Evolutionary conservation across 1,140 invertebrate species (phyloP), one percentile per base, ranked within the genome.

Genomic region (Agrypnia vestita): DNA sequence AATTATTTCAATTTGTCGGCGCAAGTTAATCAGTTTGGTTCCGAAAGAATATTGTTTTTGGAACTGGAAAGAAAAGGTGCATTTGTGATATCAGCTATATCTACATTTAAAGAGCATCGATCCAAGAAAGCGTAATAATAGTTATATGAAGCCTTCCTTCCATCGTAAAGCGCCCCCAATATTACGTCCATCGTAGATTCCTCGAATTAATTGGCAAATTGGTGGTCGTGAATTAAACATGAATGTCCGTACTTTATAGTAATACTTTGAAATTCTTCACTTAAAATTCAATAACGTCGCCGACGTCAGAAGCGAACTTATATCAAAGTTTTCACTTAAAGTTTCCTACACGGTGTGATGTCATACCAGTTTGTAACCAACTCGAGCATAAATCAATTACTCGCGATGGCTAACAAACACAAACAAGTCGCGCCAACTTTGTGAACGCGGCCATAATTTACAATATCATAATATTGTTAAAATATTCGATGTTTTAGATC

Each of bases 331-430:
- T 67, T 10, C 17, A 35, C 35, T 43, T 12, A 12, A 78, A 81
- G 72, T 67, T 67, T 8, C 59, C 67, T 13, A 67, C 61, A 19
- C 19, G 62, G 35, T 67, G 62, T 47, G 12, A 67, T 67, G 76
- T 15, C 46, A 56, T 59, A 17, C 64, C 47, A 80, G 67, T 72
- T 69, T 64, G 53, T 51, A 43, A 25, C 55, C 15, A 64, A 71
- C 61, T 81, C 44, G 53, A 77, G 53, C 53, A 55, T 79, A 82
- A 82, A 82, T 79, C 80, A 82, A 82, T 82, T 82, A 79, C 59
- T 56, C 47, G 56, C 59, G 77, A 78, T 76, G 74, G 71, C 76
- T 59, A 51, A 61, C 76, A 51, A 76, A 76, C 74, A 46, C 10
- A 62, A 43, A 21, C 19, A 62, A 25, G 59, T 35, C 21, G 7